These are phyloP conservation scores for Galleria mellonella DNA, from an alignment of 1,140 invertebrate species.

Conservation along the genomic window DNA sequence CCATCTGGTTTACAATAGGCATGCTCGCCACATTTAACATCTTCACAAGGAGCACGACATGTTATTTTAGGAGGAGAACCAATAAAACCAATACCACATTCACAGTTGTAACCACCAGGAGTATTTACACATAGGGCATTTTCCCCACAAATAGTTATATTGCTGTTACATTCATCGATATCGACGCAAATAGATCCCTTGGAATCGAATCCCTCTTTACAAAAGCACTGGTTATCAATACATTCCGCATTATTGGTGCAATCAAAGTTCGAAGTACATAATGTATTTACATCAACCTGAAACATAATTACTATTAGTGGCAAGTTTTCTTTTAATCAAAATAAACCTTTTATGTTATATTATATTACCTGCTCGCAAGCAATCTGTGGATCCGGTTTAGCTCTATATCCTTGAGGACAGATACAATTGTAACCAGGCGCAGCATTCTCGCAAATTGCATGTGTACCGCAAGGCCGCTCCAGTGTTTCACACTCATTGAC, in stretches of 20 bases:
- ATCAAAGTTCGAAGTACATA: slow-evolving; percentile 92
- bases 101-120: slow-evolving; percentile 88
- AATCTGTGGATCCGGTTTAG: slow-evolving; percentile 86
- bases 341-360: slow-evolving; percentile 2
- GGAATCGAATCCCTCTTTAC: slow-evolving; percentile 90
- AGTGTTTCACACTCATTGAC: slow-evolving; percentile 91
- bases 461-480: slow-evolving; percentile 87
- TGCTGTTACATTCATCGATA: slow-evolving; percentile 86
- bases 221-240: slow-evolving; percentile 91
- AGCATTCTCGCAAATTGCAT: slow-evolving; percentile 92
- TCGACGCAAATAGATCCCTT: slow-evolving; percentile 86
- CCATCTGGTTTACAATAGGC: slow-evolving; percentile 93
- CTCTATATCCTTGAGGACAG: slow-evolving; percentile 91
- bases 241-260: slow-evolving; percentile 95
- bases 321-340: not conserved
- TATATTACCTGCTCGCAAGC: slow-evolving; percentile 87
- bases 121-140: slow-evolving; percentile 89
- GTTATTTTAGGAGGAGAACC: slow-evolving; percentile 85
- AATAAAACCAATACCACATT: slow-evolving; percentile 90
- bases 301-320: slow-evolving; percentile 11
- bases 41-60: slow-evolving; percentile 94
- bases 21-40: slow-evolving; percentile 90
- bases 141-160: slow-evolving; percentile 83
- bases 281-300: slow-evolving; percentile 87
- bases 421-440: slow-evolving; percentile 90